A percentile compares a stretch with the other conserved stretches of the same genome.
These are phyloP conservation scores for Chiloscyllium punctatum DNA, from an alignment of 2,797 vertebrate species.

Conservation along the genomic window DNA sequence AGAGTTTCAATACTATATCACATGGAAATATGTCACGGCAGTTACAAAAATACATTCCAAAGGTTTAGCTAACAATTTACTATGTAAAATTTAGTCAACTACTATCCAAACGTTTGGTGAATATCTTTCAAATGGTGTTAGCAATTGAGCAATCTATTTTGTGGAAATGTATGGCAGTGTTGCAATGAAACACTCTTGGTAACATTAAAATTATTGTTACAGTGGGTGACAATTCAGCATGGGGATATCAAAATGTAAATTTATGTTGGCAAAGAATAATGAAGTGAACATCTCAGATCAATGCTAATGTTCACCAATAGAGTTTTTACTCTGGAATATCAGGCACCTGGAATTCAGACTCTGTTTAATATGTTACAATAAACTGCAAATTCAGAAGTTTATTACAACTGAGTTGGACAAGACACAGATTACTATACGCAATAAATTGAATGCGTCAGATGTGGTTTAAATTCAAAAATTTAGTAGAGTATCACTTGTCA, in stretches of 20 bases:
- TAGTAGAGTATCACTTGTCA: not conserved
- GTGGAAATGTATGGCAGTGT: not conserved
- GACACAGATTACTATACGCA: not conserved
- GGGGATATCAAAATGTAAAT: not conserved
- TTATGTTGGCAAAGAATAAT: not conserved
- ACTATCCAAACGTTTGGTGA: not conserved
- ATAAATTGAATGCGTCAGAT: not conserved
- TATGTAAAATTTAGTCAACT: not conserved
- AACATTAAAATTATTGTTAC: not conserved
- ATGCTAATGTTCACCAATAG: not conserved
- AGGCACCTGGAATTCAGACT: not conserved
- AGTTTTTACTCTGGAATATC: not conserved
- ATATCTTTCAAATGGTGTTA: not conserved
- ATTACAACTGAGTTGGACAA: not conserved
- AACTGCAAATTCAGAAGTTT: not conserved
- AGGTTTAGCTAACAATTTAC: not conserved
- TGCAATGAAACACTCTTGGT: not conserved
- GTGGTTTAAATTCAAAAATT: conserved; percentile 17
- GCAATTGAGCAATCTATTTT: not conserved
- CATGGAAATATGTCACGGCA: no score
- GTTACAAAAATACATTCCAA: not conserved
- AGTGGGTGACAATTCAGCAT: not conserved
- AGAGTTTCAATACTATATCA: no score
- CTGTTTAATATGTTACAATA: not conserved
- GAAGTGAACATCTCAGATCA: not conserved